phyloP scores from a whole-genome alignment of 2,797 vertebrate genomes.

The Cuculus canorus region DNA sequence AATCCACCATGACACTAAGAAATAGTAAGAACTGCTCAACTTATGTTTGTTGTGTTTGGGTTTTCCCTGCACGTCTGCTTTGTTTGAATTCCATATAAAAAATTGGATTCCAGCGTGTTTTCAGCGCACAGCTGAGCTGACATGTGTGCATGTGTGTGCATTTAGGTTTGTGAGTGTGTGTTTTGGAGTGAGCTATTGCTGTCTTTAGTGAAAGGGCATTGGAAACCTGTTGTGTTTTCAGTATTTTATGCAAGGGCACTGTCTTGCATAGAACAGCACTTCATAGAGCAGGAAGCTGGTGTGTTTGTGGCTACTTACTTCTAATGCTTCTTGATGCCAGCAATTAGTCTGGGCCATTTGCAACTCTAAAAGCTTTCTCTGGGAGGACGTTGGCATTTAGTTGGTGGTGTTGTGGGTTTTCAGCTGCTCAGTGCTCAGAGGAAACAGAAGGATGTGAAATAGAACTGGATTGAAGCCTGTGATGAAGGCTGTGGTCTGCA shows the following conservation, averaged over 20 bases:
- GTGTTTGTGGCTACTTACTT: not conserved
- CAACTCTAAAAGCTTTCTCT: not conserved
- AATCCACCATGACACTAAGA: not conserved
- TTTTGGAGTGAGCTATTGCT: not conserved
- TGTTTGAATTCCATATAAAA: not conserved
- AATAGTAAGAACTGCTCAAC: not conserved
- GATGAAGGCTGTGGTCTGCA: not conserved
- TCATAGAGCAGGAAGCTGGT: not conserved
- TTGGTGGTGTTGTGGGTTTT: not conserved
- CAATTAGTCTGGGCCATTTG: not conserved
- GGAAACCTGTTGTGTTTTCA: slow-evolving; percentile 44
- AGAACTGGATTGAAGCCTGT: not conserved
- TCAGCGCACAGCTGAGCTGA: not conserved
- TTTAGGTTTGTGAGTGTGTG: not conserved
- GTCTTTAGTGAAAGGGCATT: not conserved
- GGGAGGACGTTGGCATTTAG: not conserved
- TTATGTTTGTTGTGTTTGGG: not conserved
- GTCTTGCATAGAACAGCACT: not conserved
- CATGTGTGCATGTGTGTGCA: not conserved
- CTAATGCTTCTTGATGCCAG: not conserved
- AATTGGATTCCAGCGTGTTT: not conserved
- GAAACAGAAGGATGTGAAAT: not conserved
- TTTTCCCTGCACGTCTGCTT: not conserved
- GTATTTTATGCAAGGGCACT: slow-evolving; percentile 34
- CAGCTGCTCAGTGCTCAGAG: not conserved